Conservation (phyloP, 2,797 vertebrate genomes). For the Kryptopterus vitreolus region DNA sequence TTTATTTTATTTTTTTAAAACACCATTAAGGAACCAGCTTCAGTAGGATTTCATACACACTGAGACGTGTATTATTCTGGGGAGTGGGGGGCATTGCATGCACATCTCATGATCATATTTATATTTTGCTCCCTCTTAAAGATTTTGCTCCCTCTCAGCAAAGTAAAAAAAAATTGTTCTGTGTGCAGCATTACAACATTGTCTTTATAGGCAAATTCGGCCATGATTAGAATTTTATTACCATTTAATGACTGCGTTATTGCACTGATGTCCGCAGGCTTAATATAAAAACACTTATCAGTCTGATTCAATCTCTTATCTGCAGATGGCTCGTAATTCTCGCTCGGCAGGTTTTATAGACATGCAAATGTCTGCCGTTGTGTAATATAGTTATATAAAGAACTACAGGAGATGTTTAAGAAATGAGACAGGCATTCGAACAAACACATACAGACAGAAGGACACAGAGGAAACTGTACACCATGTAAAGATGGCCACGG, state of each 20-base stretch:
- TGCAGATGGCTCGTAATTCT: conserved; percentile 42
- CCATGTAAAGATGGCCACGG: conserved; percentile 33
- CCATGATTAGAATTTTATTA: conserved; percentile 28
- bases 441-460: background rate
- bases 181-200: conserved; percentile 28
- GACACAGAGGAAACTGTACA: conserved; percentile 14
- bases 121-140: conserved; percentile 14
- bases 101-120: background rate
- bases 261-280: conserved; percentile 43
- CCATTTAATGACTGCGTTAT: conserved; percentile 41
- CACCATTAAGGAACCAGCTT: background rate
- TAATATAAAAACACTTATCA: conserved; percentile 37
- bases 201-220: conserved; percentile 26
- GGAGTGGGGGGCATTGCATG: background rate
- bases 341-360: conserved; percentile 53
- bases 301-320: conserved; percentile 37
- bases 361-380: conserved; percentile 43
- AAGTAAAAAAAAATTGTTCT: background rate
- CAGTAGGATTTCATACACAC: background rate
- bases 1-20: background rate
- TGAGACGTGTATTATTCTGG: too few species aligned
- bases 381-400: conserved; percentile 36
- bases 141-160: background rate
- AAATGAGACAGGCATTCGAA: background rate
- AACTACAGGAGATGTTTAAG: conserved; percentile 1